phyloP scores from a whole-genome alignment of 2,797 vertebrate genomes.

The Brachymystax lenok region DNA sequence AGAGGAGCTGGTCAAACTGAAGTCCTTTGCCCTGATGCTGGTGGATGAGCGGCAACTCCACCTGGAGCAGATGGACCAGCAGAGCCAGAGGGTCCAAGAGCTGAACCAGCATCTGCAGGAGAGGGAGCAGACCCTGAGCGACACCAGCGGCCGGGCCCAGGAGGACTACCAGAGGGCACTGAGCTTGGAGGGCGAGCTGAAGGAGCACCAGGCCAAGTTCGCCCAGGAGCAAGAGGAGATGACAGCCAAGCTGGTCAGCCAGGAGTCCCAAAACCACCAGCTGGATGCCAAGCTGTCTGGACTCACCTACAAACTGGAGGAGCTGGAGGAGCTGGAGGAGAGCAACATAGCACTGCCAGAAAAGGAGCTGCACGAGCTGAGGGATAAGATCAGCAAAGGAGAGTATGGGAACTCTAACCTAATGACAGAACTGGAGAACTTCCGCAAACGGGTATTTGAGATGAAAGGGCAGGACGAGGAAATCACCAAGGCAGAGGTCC shows the following conservation, averaged over 20 bases:
- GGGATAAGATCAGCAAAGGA: slow-evolving; percentile 89
- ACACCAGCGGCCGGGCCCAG: slow-evolving; percentile 77
- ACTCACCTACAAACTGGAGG: slow-evolving; percentile 85
- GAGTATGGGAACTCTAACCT: slow-evolving; percentile 92
- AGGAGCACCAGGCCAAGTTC: slow-evolving; percentile 84
- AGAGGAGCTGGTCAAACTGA: slow-evolving; percentile 94
- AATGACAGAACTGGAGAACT: slow-evolving; percentile 91
- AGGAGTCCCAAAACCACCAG: slow-evolving; percentile 87
- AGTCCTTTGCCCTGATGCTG: slow-evolving; percentile 97
- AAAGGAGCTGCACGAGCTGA: slow-evolving; percentile 88
- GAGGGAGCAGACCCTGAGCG: slow-evolving; percentile 84
- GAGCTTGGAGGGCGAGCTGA: slow-evolving; percentile 87
- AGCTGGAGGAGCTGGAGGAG: slow-evolving; percentile 92
- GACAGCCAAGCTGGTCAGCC: slow-evolving; percentile 83
- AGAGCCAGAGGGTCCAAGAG: slow-evolving; percentile 89
- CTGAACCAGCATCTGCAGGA: slow-evolving; percentile 89
- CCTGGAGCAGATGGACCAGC: slow-evolving; percentile 93
- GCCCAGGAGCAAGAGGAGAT: slow-evolving; percentile 93
- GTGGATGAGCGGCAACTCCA: slow-evolving; percentile 97
- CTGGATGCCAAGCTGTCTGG: slow-evolving; percentile 84
- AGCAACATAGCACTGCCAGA: slow-evolving; percentile 86
- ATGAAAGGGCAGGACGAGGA: slow-evolving; percentile 99
- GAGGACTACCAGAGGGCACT: slow-evolving; percentile 87
- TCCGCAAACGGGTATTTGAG: slow-evolving; percentile 89
- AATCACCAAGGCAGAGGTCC: slow-evolving; percentile 91